phyloP scores from a whole-genome alignment of 2,797 vertebrate species.

The Mormyrus hasselquistii region DNA sequence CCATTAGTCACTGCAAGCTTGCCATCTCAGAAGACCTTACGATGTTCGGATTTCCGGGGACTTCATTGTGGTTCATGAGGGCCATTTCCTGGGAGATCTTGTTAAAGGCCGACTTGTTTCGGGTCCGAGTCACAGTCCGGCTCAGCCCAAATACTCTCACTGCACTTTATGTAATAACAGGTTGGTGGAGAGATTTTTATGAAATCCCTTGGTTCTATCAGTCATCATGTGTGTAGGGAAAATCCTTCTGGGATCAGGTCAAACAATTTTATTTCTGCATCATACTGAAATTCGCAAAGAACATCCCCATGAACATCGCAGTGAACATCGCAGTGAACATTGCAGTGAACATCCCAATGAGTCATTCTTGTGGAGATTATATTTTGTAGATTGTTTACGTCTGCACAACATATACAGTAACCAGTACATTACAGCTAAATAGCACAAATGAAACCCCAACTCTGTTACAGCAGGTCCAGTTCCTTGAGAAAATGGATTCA shows the following conservation, averaged over 20 bases:
- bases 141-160: neutral
- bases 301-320: neutral
- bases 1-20: neutral
- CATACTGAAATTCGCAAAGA: no score
- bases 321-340: neutral
- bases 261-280: no score
- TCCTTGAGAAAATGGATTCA: neutral
- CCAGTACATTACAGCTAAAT: neutral
- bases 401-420: neutral
- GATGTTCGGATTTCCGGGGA: neutral
- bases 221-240: neutral
- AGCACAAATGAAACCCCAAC: neutral
- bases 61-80: neutral
- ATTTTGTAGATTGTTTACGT: neutral
- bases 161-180: neutral
- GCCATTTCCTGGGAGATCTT: constrained; percentile 11
- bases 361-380: neutral
- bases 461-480: neutral
- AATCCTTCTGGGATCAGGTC: no score
- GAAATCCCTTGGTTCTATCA: neutral
- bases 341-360: neutral
- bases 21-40: neutral
- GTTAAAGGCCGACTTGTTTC: neutral
- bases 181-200: neutral
- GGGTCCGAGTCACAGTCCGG: neutral